Evolutionary conservation across 1,140 invertebrate species (phyloP), one percentile per base, ranked within the genome.

Genomic region (Drosophila pseudoananassae): DNA sequence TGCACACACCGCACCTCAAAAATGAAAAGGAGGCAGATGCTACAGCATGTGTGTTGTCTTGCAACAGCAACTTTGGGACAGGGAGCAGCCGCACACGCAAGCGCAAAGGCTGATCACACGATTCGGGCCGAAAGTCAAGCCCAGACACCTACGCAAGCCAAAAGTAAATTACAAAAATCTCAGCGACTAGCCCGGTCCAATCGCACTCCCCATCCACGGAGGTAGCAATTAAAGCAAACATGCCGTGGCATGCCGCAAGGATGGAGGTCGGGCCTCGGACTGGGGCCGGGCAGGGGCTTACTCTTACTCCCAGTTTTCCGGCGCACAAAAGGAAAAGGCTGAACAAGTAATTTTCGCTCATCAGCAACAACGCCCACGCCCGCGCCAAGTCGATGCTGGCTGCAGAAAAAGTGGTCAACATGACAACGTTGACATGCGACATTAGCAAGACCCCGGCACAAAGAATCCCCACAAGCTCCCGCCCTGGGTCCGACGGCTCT

Each of bases 391-490:
- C 27, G 43, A 8, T 27, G 46, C 25, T 52, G 53, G 20, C 49
- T 33, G 45, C 33, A 54, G 54, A 78, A 87, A 88, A 88, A 89
- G 70, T 88, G 76, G 71, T 59, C 83, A 88, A 88, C 83, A 88
- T 88, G 76, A 88, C 84, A 88, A 66, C 55, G 72, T 71, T 88
- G 83, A 88, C 83, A 88, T 88, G 83, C 83, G 84, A 88, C 83
- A 88, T 88, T 88, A 79, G 76, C 71, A 72, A 75, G 66, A 50
- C 53, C 65, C 46, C 47, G 59, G 25, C 38, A 20, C 49, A 60
- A 46, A 38, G 61, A 38, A 33, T 58, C 59, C 72, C 38, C 29
- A n/a, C 8, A 23, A 7, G n/a, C 12, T 29, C 4, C 14, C n/a
- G 1, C 43, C 15, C 43, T 27, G 29, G 25, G 10, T 12, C 9